A percentile compares a stretch with the other conserved stretches of the same genome.
Conservation (phyloP, 2,797 vertebrate species). For the Gobionotothen gibberifrons region DNA sequence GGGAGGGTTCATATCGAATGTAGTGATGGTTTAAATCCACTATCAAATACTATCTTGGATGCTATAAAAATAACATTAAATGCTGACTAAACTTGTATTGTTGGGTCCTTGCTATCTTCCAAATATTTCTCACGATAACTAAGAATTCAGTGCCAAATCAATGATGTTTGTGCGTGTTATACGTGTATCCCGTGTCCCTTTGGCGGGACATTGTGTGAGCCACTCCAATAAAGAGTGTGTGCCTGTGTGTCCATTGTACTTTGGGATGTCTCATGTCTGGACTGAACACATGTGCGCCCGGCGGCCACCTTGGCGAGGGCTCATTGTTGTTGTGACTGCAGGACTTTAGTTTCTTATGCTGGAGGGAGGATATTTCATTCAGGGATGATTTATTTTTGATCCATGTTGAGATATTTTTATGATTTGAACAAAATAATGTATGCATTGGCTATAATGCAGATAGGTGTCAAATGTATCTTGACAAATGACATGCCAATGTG, state of each 20-base stretch:
- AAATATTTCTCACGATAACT: background rate
- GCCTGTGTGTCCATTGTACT: conserved; percentile 45
- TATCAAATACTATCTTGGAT: background rate
- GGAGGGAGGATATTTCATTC: no score
- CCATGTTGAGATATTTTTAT: no score
- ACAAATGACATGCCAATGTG: background rate
- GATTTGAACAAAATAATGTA: no score
- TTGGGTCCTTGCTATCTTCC: background rate
- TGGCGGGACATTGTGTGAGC: conserved; percentile 19
- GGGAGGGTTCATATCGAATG: background rate
- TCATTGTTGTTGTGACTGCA: conserved; percentile 16
- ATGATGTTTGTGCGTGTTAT: background rate
- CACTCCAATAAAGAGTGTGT: conserved; percentile 8
- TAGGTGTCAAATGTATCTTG: background rate
- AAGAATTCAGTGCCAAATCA: background rate
- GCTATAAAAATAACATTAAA: background rate
- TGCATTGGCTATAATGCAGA: background rate
- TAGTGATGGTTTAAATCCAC: background rate
- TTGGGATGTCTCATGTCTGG: conserved; percentile 53
- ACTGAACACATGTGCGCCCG: conserved; percentile 57
- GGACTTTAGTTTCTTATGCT: background rate
- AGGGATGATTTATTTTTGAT: no score
- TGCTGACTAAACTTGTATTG: no score
- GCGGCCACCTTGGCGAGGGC: conserved; percentile 36
- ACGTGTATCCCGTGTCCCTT: background rate